Conservation (phyloP, 2,888 invertebrate species). For the Drosophila emarginata region DNA sequence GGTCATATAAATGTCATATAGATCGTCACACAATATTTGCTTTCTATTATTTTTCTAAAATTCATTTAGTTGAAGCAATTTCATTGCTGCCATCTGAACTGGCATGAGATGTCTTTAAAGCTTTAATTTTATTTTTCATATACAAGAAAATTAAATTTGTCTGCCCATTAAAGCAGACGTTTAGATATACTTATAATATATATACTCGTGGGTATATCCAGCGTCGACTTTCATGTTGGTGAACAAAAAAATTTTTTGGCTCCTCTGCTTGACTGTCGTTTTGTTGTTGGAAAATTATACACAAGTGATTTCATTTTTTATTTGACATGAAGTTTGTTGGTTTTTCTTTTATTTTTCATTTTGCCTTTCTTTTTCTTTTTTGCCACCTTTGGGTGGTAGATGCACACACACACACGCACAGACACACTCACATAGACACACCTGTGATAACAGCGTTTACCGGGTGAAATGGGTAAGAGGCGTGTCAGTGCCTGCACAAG, state of each 20-base stretch:
- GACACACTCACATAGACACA: too few species aligned
- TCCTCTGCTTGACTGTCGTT: not conserved
- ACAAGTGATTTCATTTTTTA: constrained; percentile 45
- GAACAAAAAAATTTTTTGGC: not conserved
- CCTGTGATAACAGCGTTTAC: constrained; percentile 47
- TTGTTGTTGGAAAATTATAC: constrained; percentile 38
- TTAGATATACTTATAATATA: not conserved
- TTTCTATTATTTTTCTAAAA: too few species aligned
- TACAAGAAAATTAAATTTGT: not conserved
- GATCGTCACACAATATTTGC: too few species aligned
- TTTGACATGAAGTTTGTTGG: constrained; percentile 18
- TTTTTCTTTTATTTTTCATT: constrained; percentile 23
- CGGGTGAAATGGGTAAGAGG: not conserved
- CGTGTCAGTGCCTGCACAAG: constrained; percentile 15
- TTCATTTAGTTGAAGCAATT: not conserved
- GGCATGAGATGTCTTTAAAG: not conserved
- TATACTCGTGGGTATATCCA: not conserved
- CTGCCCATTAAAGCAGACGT: not conserved
- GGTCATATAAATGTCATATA: too few species aligned
- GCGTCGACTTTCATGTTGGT: constrained; percentile 1
- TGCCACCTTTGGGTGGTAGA: not conserved
- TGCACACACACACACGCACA: constrained; percentile 33
- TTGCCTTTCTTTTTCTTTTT: constrained; percentile 15
- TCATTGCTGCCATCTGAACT: not conserved
- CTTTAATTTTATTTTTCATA: not conserved